Percentiles rank a stretch among this genome's conserved stretches.
Conservation (phyloP, 2,113 vertebrate genomes). For the Mixornis gularis region DNA sequence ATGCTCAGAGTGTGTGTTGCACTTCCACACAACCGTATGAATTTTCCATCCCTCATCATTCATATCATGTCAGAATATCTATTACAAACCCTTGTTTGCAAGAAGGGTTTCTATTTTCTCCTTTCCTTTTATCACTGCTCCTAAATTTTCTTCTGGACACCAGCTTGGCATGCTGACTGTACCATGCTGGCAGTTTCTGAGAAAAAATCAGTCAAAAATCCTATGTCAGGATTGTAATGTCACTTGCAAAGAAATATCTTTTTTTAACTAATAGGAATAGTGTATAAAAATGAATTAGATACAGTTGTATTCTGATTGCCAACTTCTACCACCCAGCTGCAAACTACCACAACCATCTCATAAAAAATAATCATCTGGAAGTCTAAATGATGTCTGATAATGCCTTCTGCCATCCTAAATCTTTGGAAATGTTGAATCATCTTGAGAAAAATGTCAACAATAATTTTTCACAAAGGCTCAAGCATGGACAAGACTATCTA, state of each 20-base stretch:
- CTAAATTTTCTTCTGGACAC: slow-evolving; percentile 44
- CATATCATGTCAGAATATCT: slow-evolving; percentile 30
- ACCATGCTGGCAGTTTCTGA: slow-evolving; percentile 2
- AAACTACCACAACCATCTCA: background rate
- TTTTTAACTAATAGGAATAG: background rate
- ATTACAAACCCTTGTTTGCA: slow-evolving; percentile 39
- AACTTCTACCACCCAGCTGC: background rate
- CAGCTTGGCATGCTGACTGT: background rate
- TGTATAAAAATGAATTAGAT: slow-evolving; percentile 3
- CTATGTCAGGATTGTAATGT: background rate
- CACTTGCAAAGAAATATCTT: slow-evolving; percentile 2
- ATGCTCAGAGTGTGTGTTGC: background rate
- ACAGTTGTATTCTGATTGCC: background rate
- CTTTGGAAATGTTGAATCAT: background rate
- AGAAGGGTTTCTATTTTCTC: slow-evolving; percentile 18
- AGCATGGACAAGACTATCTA: background rate
- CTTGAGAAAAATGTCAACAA: background rate
- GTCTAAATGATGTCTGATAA: background rate
- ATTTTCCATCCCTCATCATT: slow-evolving; percentile 41
- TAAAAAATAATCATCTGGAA: slow-evolving; percentile 1
- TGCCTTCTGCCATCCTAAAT: background rate
- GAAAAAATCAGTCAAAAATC: slow-evolving; percentile 15
- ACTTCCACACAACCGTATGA: slow-evolving; percentile 33
- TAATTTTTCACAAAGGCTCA: background rate
- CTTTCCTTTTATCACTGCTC: slow-evolving; percentile 33